A percentile compares a stretch with the other conserved stretches of the same genome.
Evolutionary conservation across 2,888 invertebrate genomes (phyloP).

Genomic region (Ophraella communa): DNA sequence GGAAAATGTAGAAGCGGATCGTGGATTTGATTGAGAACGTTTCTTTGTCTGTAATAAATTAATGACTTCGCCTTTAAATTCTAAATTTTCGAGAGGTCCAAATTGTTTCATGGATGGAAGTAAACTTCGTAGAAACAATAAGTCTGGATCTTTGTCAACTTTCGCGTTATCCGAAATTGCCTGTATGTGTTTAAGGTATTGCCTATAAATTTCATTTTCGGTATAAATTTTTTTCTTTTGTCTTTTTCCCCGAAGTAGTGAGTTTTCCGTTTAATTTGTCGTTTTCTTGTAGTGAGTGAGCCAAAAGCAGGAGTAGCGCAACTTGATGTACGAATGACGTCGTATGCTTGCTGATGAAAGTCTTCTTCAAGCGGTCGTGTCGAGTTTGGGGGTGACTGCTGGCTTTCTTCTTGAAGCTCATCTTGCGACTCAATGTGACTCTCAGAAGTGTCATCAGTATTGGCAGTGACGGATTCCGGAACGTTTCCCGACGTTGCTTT

Average conservation of each 20-base stretch:
- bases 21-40: neutral
- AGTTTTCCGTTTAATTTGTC: no score
- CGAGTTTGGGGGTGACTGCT: neutral
- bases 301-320: no score
- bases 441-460: neutral
- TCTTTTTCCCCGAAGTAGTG: no score
- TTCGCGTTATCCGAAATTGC: neutral
- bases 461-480: neutral
- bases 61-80: neutral
- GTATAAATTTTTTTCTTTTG: neutral
- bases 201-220: neutral
- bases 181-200: neutral
- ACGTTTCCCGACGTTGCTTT: neutral
- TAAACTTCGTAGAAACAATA: neutral
- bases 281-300: no score
- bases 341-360: no score
- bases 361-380: no score
- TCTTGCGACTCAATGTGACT: no score
- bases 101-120: neutral
- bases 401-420: neutral
- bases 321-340: no score
- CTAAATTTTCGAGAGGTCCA: neutral
- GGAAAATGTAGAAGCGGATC: neutral
- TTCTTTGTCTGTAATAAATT: neutral
- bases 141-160: slow-evolving; percentile 5